Conservation (phyloP, 2,113 vertebrate genomes). For the Osmerus mordax region DNA sequence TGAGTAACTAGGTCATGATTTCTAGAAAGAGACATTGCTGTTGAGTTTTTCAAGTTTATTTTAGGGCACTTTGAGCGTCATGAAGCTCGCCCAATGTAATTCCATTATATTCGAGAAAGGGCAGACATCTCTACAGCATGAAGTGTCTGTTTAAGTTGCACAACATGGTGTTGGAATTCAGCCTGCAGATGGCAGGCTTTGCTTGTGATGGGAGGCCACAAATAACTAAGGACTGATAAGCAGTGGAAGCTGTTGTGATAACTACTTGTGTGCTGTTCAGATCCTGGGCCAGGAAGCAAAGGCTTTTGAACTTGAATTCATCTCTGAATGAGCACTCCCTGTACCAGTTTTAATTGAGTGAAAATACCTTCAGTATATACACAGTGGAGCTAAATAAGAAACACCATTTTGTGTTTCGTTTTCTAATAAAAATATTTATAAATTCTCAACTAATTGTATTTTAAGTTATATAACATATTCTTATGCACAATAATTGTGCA, state of each 20-base stretch:
- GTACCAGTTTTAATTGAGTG: neutral
- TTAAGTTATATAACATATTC: too few species aligned
- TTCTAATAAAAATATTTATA: too few species aligned
- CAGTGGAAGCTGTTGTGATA: conserved; percentile 50
- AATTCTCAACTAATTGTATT: too few species aligned
- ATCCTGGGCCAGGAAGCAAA: neutral
- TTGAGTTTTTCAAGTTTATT: too few species aligned
- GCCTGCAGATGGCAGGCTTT: conserved; percentile 22
- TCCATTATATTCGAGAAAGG: too few species aligned
- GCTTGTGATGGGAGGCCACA: conserved; percentile 37
- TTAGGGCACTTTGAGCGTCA: too few species aligned
- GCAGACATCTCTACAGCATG: too few species aligned
- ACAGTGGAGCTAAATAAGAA: conserved; percentile 6
- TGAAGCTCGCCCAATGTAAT: too few species aligned
- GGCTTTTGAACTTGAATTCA: neutral
- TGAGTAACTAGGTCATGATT: too few species aligned
- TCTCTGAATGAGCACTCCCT: neutral
- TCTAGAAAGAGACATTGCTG: too few species aligned
- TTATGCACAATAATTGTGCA: too few species aligned
- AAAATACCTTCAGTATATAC: too few species aligned
- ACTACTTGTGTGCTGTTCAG: conserved; percentile 10
- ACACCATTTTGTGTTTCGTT: neutral
- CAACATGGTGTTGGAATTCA: conserved; percentile 61
- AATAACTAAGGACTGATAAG: conserved; percentile 53
- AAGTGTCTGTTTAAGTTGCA: conserved; percentile 26